Evolutionary conservation across 2,113 vertebrate species (phyloP), one percentile per base, ranked within the genome.

Genomic region (Orientallactaga bullata): DNA sequence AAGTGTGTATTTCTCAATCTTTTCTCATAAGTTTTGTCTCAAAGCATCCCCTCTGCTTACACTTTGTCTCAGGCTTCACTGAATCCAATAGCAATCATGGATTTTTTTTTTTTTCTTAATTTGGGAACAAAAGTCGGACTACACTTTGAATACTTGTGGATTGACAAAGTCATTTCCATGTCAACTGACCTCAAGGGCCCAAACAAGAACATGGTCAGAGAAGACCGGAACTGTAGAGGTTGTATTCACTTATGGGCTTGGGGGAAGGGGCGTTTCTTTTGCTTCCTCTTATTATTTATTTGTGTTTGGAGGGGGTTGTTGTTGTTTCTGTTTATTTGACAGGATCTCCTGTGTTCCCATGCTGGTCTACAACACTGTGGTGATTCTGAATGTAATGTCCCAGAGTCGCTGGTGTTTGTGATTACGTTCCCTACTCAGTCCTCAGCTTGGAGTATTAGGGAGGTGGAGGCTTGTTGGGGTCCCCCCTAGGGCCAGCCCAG

Each of bases 91-190:
- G 2, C 68, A 55, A 86, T 35, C 15, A 35, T 13, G 26, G 7
- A 26, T 61, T 74, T 84, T 93, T 91, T 80, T 91, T 80, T 47
- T 47, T 47, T 47, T 47, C 42, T 47, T 37, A 74, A 47, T 76
- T 85, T 82, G 5, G 26, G 61, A 35, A 72, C 42, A 55, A 82
- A 88, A 23, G 9, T n/a, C 68, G 83, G 32, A 51, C 32, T 74
- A 94, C 37, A 93, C 28, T 86, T 82, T 9, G 65, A 28, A 10
- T 39, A 39, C 30, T 82, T 16, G 13, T 24, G 85, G 23, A 26
- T 21, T 78, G 28, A 73, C 65, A 89, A 60, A 91, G 20, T 23
- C 32, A 82, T 82, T 16, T 42, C 60, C 28, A 32, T 65, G 17
- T 16, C 20, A 65, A 65, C n/a, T 20, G 39, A 28, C 79, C 35